A percentile compares a stretch with the other conserved stretches of the same genome.
phyloP scores from a whole-genome alignment of 2,888 invertebrate species.

The Eupithecia pulchellata region DNA sequence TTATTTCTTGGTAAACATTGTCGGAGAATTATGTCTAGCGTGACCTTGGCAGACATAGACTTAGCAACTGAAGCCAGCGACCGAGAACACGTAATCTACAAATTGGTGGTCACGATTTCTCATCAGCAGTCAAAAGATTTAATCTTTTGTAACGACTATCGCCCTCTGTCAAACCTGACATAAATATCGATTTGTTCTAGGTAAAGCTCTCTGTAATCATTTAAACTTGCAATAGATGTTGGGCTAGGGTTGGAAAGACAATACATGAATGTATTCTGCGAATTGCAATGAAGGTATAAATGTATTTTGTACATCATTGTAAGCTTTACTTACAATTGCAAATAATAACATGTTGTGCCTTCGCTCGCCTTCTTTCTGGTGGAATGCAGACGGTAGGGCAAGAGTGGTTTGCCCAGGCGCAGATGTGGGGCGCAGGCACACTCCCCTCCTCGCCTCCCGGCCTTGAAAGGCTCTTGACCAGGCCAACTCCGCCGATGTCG shows the following conservation, averaged over 20 bases:
- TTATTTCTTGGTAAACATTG: constrained; percentile 68
- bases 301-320: constrained; percentile 22
- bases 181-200: background rate
- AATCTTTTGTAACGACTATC: constrained; percentile 12
- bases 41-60: constrained; percentile 74
- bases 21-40: constrained; percentile 58
- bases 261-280: constrained; percentile 19
- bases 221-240: background rate
- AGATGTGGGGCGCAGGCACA: constrained; percentile 76
- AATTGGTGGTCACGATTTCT: constrained; percentile 75
- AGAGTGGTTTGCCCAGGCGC: constrained; percentile 69
- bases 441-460: constrained; percentile 82
- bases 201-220: background rate
- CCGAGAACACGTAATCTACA: constrained; percentile 68
- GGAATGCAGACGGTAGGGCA: constrained; percentile 74
- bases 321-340: constrained; percentile 38
- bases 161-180: constrained; percentile 3
- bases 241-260: constrained; percentile 8
- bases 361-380: constrained; percentile 59
- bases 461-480: constrained; percentile 86
- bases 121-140: constrained; percentile 39
- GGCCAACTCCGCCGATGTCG: constrained; percentile 80
- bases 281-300: constrained; percentile 14
- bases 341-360: constrained; percentile 41
- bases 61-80: constrained; percentile 68